Percentiles rank a stretch among this genome's conserved stretches.
Conservation (phyloP, 2,113 vertebrate species). For the Ceyx melanurus region DNA sequence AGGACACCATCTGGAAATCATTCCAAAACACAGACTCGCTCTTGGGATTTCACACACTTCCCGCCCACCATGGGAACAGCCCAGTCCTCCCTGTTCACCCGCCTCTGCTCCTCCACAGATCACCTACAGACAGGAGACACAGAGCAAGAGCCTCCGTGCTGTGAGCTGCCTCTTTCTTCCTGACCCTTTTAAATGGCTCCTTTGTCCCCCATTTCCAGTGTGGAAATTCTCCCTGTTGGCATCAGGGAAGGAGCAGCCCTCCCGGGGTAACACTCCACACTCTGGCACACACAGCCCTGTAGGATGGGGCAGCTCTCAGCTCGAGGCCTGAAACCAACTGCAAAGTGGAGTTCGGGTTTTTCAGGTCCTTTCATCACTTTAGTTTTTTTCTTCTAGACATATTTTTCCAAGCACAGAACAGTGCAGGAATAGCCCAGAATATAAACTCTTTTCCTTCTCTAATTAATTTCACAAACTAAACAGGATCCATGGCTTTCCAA, state of each 20-base stretch:
- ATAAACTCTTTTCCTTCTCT: slow-evolving; percentile 26
- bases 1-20: slow-evolving; percentile 38
- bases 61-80: slow-evolving; percentile 23
- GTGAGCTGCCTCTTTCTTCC: background rate
- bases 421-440: background rate
- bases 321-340: background rate
- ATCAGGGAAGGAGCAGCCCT: background rate
- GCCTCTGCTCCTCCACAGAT: background rate
- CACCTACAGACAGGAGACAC: background rate
- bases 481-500: slow-evolving; percentile 31
- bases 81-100: background rate
- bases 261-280: background rate
- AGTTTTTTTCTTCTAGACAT: background rate
- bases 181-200: background rate
- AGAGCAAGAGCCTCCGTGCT: background rate
- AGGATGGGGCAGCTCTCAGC: background rate
- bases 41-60: slow-evolving; percentile 23
- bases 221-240: background rate
- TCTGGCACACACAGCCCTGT: accelerated
- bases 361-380: background rate
- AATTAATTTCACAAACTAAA: slow-evolving; percentile 28
- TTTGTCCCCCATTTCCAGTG: background rate
- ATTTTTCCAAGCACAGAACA: background rate
- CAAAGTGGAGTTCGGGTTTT: background rate
- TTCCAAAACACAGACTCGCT: background rate